Conservation (phyloP, 1,140 invertebrate species). For the Drosophila lacteicornis region DNA sequence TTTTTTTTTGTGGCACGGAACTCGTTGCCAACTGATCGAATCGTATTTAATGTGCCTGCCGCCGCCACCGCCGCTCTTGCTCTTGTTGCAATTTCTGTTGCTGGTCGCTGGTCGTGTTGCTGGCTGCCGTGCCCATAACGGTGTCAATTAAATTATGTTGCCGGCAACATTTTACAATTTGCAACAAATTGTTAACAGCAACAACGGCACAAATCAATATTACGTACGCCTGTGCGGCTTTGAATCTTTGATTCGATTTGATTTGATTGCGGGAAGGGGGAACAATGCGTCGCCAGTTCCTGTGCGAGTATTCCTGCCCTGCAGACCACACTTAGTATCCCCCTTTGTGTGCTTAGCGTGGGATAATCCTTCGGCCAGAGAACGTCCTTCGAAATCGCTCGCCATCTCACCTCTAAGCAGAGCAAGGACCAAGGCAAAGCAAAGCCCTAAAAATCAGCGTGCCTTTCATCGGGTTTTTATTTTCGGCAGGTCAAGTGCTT, state of each 20-base stretch:
- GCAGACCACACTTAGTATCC: background rate
- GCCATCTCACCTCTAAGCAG: conserved; percentile 54
- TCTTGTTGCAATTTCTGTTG: conserved; percentile 22
- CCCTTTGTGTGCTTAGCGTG: conserved; percentile 69
- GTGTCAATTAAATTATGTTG: conserved; percentile 83
- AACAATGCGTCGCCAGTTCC: conserved; percentile 25
- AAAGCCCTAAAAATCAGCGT: conserved; percentile 1
- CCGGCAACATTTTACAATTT: conserved; percentile 80
- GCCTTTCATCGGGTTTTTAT: conserved; percentile 25
- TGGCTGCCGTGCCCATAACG: conserved; percentile 73
- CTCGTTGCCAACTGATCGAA: conserved; percentile 40
- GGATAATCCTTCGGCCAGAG: conserved; percentile 52
- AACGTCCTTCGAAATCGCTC: conserved; percentile 54
- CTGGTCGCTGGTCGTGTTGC: conserved; percentile 12
- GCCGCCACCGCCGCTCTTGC: background rate
- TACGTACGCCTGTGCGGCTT: background rate
- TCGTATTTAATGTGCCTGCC: conserved; percentile 34
- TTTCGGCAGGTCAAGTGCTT: conserved; percentile 68
- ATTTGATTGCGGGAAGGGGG: conserved; percentile 22
- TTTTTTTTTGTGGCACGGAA: conserved; percentile 19
- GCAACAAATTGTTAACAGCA: conserved; percentile 81
- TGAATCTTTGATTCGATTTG: conserved; percentile 17
- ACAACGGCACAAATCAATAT: conserved; percentile 67
- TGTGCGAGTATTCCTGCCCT: background rate
- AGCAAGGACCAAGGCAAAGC: conserved; percentile 9